Percentiles rank a stretch among this genome's conserved stretches.
These are phyloP conservation scores for Nudaria mundana DNA, from an alignment of 2,888 invertebrate species.

Conservation along the genomic window DNA sequence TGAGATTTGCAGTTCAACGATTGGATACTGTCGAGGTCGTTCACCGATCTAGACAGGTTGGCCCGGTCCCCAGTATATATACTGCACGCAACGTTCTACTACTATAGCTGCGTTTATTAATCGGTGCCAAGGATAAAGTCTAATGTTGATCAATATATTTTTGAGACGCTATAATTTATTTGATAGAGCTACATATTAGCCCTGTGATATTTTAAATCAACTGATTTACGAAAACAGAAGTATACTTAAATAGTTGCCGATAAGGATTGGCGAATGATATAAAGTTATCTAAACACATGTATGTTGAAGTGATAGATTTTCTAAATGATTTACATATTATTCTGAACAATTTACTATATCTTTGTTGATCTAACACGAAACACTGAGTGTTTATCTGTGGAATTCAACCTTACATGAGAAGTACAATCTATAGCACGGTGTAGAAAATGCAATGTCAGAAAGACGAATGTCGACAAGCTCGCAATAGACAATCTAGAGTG, in stretches of 20 bases:
- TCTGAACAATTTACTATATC: constrained; percentile 35
- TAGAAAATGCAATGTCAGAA: constrained; percentile 7
- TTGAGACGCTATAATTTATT: constrained; percentile 26
- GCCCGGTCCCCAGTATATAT: constrained; percentile 46
- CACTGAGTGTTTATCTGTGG: constrained; percentile 32
- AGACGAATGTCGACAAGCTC: constrained; percentile 15
- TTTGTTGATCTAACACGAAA: constrained; percentile 33
- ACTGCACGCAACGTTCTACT: constrained; percentile 43
- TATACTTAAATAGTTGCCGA: constrained; percentile 47
- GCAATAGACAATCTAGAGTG: constrained; percentile 27
- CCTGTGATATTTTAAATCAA: constrained; percentile 40
- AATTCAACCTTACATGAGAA: too few relatives aligned
- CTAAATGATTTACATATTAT: constrained; percentile 26
- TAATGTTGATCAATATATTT: constrained; percentile 34
- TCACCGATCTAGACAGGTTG: constrained; percentile 71
- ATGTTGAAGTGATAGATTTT: constrained; percentile 38
- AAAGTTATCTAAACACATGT: constrained; percentile 53
- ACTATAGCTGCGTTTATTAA: constrained; percentile 34
- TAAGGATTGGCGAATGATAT: constrained; percentile 53
- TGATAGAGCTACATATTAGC: constrained; percentile 31
- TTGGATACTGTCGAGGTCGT: constrained; percentile 69
- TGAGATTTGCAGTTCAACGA: constrained; percentile 43
- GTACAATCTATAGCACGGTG: constrained; percentile 19
- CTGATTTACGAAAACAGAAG: constrained; percentile 43
- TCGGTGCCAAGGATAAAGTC: constrained; percentile 53